A percentile compares a stretch with the other conserved stretches of the same genome.
phyloP scores from a whole-genome alignment of 2,113 vertebrate genomes.

The Festucalex cinctus region DNA sequence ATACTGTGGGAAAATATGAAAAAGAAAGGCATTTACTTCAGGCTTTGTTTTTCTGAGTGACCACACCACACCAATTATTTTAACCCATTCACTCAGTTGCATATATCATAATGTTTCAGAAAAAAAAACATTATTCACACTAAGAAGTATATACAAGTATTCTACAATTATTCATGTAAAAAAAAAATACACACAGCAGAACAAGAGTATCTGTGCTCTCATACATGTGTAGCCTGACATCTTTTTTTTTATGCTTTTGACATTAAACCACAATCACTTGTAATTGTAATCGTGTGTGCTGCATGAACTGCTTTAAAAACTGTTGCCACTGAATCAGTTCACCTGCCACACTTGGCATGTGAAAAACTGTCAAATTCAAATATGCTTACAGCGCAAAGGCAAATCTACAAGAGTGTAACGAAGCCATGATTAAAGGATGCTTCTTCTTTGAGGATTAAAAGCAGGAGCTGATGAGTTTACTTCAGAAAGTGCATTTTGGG shows the following conservation, averaged over 20 bases:
- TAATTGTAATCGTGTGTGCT: no score
- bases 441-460: neutral
- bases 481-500: neutral
- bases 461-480: neutral
- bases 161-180: neutral
- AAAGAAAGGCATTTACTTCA: neutral
- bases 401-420: neutral
- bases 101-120: slow-evolving; percentile 16
- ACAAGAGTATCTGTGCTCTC: no score
- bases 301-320: no score
- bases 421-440: neutral
- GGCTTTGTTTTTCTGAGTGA: neutral
- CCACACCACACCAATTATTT: slow-evolving; percentile 9
- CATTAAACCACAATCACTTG: no score
- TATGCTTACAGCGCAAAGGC: neutral
- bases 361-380: neutral
- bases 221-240: no score
- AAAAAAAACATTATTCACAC: slow-evolving; percentile 13
- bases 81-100: slow-evolving; percentile 14
- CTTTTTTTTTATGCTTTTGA: no score
- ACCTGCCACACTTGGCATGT: no score
- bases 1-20: neutral
- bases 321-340: no score
- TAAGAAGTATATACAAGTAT: neutral
- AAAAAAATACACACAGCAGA: no score